A percentile compares a stretch with the other conserved stretches of the same genome.
These are phyloP conservation scores for Diadumene lineata DNA, from an alignment of 92 coral and sea anemone species.

Conservation along the genomic window DNA sequence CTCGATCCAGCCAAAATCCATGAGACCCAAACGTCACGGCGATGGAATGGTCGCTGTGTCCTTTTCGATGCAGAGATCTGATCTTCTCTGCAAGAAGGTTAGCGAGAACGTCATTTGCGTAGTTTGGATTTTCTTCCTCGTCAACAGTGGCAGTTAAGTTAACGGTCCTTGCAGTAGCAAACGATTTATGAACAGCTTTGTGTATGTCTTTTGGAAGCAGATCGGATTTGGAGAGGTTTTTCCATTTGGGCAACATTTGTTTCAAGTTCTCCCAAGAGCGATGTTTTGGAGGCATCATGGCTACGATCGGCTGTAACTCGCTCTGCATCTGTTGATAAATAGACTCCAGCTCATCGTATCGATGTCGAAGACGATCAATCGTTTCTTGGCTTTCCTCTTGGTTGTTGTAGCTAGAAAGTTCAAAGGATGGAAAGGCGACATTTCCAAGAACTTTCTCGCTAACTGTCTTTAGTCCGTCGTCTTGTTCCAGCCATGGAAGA, in stretches of 20 bases:
- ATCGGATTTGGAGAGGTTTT: conserved; percentile 35
- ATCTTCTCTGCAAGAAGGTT: conserved; percentile 55
- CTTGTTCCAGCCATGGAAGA: conserved; percentile 63
- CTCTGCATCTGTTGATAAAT: conserved; percentile 48
- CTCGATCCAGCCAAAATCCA: conserved; percentile 57
- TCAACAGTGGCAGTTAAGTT: not conserved
- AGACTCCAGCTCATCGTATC: conserved; percentile 47
- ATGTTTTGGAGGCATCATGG: conserved; percentile 25
- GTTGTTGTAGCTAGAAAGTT: conserved; percentile 51
- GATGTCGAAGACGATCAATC: conserved; percentile 39
- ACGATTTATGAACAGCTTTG: conserved; percentile 40
- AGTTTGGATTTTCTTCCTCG: too few species aligned
- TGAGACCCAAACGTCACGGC: conserved; percentile 49
- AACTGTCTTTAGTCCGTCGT: conserved; percentile 47
- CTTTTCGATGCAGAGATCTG: conserved; percentile 42
- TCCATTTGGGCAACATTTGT: conserved; percentile 58
- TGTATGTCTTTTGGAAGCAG: conserved; percentile 39
- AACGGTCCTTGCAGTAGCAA: not conserved
- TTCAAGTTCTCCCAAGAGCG: conserved; percentile 58
- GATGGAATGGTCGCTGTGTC: conserved; percentile 48
- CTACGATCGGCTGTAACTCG: conserved; percentile 47
- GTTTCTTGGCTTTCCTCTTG: conserved; percentile 37
- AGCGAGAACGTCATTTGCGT: conserved; percentile 40
- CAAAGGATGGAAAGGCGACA: conserved; percentile 58
- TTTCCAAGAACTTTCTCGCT: conserved; percentile 64